Conservation (phyloP, 2,888 invertebrate species). For the Mylabris sibirica region DNA sequence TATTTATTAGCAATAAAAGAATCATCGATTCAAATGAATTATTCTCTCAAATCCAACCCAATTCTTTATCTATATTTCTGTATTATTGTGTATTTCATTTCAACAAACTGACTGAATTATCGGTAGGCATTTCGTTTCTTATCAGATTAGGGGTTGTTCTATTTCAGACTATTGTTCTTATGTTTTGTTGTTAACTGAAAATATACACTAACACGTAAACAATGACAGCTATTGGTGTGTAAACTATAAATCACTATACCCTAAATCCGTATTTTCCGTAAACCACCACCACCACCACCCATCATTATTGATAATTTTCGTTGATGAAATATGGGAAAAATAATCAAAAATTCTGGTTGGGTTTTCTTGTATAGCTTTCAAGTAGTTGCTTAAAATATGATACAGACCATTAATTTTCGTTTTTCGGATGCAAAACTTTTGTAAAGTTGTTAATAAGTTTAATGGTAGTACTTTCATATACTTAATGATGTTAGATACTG, state of each 20-base stretch:
- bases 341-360: background rate
- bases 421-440: background rate
- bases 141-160: conserved; percentile 1
- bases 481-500: conserved; percentile 8
- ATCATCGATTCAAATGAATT: background rate
- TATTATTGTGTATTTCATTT: background rate
- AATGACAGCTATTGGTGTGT: conserved; percentile 9
- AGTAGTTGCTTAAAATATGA: background rate
- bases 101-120: conserved; percentile 1
- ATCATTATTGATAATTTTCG: conserved; percentile 5
- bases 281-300: no score
- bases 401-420: conserved; percentile 6
- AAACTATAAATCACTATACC: conserved; percentile 4
- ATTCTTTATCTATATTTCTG: no score
- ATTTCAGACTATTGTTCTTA: conserved; percentile 9
- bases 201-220: background rate
- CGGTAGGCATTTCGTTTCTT: conserved; percentile 1
- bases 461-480: no score
- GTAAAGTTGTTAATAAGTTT: background rate
- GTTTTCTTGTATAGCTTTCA: background rate
- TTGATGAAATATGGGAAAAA: background rate
- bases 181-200: background rate
- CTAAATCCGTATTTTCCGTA: background rate
- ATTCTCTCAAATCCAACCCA: background rate
- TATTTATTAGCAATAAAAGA: no score